Percentiles rank a stretch among this genome's conserved stretches.
Evolutionary conservation across 2,797 vertebrate genomes (phyloP).

Genomic region (Manis crassicaudata): DNA sequence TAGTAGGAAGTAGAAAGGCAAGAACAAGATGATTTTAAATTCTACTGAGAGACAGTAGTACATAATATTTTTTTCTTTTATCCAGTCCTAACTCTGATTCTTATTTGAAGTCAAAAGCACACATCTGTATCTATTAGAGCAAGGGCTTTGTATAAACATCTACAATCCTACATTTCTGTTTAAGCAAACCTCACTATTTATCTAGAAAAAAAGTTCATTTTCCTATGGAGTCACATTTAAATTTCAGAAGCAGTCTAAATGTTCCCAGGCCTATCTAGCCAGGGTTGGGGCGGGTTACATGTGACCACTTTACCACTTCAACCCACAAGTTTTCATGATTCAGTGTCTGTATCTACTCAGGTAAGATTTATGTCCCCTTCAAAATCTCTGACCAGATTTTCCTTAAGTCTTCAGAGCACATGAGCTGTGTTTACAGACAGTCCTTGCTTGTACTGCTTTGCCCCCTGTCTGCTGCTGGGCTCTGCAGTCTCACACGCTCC

Average conservation of each 20-base stretch:
- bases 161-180: not conserved
- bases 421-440: no score
- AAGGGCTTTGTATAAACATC: not conserved
- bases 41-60: not conserved
- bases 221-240: conserved; percentile 10
- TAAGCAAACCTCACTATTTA: conserved; percentile 44
- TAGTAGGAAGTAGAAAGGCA: not conserved
- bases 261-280: not conserved
- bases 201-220: not conserved
- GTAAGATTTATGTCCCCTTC: not conserved
- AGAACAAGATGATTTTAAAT: not conserved
- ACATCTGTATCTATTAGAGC: not conserved
- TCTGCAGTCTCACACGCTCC: not conserved
- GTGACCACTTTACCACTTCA: not conserved
- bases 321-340: not conserved
- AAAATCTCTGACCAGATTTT: not conserved
- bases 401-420: not conserved
- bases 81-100: not conserved
- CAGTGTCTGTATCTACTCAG: not conserved
- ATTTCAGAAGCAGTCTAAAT: conserved; percentile 18
- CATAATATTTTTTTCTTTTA: not conserved
- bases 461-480: not conserved
- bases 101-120: conserved; percentile 8
- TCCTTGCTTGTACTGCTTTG: not conserved
- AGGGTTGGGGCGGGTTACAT: not conserved